Base-by-base conservation (phyloP, 1,140 invertebrate species). In the Apis dorsata region DNA sequence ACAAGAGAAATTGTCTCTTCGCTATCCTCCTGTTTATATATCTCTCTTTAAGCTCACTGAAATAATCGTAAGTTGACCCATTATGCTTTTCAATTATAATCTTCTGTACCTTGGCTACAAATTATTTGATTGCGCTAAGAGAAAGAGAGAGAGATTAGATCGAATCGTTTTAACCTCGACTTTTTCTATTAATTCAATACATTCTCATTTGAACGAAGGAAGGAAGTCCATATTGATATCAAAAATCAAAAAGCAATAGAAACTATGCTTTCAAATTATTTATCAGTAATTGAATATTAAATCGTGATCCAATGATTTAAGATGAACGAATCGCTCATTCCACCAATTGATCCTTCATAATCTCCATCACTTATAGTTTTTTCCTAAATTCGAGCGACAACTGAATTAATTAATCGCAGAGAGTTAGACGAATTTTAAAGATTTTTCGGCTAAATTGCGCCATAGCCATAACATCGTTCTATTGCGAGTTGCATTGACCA, bases 31-130 rank as follows among this genome's bases (percentile, higher is more conserved):
- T 10, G 24, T 24, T 34, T 34, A 34, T 34, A 15, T 17, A n/a
- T n/a, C 62, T 21, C 21, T 51, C 62, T 19, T 55, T 72, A 81
- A 81, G 79, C 65, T 70, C 66, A 65, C 11, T 55, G 65, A 51
- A 71, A 83, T 70, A 70, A 83, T 63, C 53, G 24, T 63, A 76
- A 62, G 79, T 57, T 73, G 72, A 78, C 57, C 49, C 34, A 34
- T 62, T 11, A n/a, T 49, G 66, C 75, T 28, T 24, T 78, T 57
- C 78, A 83, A 83, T 83, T 78, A 78, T 78, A 78, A 28, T 66
- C 4, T 19, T 24, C 49, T 9, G 24, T n/a, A 3, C 13, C 21
- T 1, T 28, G 24, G 51, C 75, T 63, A 83, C 78, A 83, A 83
- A 83, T 44, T 44, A 10, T 28, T 12, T 28, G 44, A 78, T 77